Percentiles rank a stretch among this genome's conserved stretches.
phyloP scores from a whole-genome alignment of 2,888 invertebrate species.

The Hydriomena furcata region DNA sequence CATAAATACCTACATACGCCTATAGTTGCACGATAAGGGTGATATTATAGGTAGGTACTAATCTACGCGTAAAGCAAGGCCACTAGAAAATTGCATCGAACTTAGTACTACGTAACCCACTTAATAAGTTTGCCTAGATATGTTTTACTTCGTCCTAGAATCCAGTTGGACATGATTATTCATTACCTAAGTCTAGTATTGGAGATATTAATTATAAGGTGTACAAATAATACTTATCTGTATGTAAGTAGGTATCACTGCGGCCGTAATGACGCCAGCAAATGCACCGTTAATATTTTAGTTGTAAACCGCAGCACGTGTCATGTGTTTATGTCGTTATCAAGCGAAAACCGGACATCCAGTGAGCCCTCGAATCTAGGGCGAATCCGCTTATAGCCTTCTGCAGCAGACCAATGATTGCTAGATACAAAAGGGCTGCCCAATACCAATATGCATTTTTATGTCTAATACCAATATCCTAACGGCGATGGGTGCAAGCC shows the following conservation, averaged over 20 bases:
- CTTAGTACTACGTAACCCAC: slow-evolving; percentile 19
- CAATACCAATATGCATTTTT: slow-evolving; percentile 7
- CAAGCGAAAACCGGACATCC: slow-evolving; percentile 31
- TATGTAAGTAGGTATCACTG: background rate
- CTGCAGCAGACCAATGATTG: slow-evolving; percentile 12
- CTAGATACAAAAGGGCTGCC: slow-evolving; percentile 7
- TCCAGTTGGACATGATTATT: slow-evolving; percentile 29
- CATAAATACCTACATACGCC: slow-evolving; percentile 20
- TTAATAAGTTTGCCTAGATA: slow-evolving; percentile 34
- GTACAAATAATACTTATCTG: background rate
- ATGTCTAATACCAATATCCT: slow-evolving; percentile 1
- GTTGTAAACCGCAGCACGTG: slow-evolving; percentile 21
- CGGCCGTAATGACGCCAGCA: slow-evolving; percentile 10
- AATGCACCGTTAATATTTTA: slow-evolving; percentile 11
- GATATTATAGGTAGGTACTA: slow-evolving; percentile 19
- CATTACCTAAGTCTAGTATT: background rate
- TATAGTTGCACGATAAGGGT: slow-evolving; percentile 30
- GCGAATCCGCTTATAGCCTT: slow-evolving; percentile 27
- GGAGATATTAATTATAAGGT: too few species aligned
- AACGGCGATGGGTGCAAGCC: background rate
- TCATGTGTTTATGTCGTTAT: slow-evolving; percentile 27
- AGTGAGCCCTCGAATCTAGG: slow-evolving; percentile 22
- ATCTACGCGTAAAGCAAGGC: slow-evolving; percentile 36
- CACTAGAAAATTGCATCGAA: slow-evolving; percentile 40
- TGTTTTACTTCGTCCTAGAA: slow-evolving; percentile 29